Conservation (phyloP, 2,888 invertebrate species). For the Kuschelorhynchus macadamiae region DNA sequence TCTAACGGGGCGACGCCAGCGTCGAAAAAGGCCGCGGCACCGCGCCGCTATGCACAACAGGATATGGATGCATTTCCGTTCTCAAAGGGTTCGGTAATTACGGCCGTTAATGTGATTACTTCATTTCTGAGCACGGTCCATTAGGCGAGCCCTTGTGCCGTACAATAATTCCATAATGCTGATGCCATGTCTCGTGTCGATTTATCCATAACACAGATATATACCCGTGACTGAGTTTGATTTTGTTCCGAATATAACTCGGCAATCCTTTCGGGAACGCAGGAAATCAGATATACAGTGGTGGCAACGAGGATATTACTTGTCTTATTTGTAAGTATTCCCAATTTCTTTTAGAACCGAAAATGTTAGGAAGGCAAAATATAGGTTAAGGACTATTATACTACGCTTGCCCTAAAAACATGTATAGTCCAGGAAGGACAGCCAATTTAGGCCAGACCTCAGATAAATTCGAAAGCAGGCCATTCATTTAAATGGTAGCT, state of each 20-base stretch:
- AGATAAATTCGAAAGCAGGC: too few relatives aligned
- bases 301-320: too few relatives aligned
- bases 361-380: too few relatives aligned
- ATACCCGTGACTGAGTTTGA: constrained; percentile 17
- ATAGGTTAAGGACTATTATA: too few relatives aligned
- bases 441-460: too few relatives aligned
- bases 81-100: constrained; percentile 76
- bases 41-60: constrained; percentile 70
- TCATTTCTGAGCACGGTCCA: constrained; percentile 70
- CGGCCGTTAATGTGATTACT: constrained; percentile 77
- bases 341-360: too few relatives aligned
- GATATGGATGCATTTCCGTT: constrained; percentile 82
- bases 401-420: too few relatives aligned
- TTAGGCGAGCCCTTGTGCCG: constrained; percentile 68
- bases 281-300: too few relatives aligned
- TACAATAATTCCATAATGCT: constrained; percentile 67
- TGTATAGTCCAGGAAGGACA: too few relatives aligned
- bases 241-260: constrained; percentile 21
- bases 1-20: constrained; percentile 32
- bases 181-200: constrained; percentile 56
- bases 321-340: too few relatives aligned
- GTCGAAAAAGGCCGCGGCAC: constrained; percentile 52
- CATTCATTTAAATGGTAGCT: too few relatives aligned
- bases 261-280: constrained; percentile 15
- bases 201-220: constrained; percentile 27